These are phyloP conservation scores for Zosterops japonicus DNA, from an alignment of 2,113 vertebrate genomes.

Conservation along the genomic window DNA sequence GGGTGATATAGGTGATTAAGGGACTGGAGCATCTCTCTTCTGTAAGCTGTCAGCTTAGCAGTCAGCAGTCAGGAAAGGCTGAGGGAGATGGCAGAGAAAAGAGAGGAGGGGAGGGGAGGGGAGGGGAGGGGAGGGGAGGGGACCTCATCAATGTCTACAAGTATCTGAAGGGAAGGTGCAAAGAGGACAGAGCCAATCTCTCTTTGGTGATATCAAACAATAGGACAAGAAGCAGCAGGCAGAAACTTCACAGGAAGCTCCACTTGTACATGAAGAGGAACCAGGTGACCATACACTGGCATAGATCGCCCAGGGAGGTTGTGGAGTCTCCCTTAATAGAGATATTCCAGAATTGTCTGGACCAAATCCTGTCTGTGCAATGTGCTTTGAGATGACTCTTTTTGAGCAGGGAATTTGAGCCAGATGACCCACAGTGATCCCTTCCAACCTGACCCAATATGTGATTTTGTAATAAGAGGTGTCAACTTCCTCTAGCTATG, in stretches of 20 bases:
- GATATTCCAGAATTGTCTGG: neutral
- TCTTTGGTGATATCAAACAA: neutral
- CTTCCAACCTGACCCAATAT: neutral
- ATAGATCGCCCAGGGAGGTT: neutral
- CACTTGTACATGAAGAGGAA: neutral
- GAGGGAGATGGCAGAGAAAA: no score
- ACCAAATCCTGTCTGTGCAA: neutral
- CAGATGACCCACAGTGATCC: neutral
- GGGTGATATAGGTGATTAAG: no score
- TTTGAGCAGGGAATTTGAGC: neutral
- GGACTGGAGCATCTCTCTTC: no score
- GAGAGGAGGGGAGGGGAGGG: no score
- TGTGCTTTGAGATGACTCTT: neutral
- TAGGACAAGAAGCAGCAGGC: neutral
- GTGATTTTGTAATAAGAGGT: neutral
- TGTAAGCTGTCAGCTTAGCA: no score
- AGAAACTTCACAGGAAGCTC: neutral
- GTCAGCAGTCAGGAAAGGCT: no score
- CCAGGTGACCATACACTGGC: neutral
- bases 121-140: no score
- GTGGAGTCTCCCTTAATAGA: neutral
- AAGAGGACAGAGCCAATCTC: neutral
- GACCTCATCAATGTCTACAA: neutral
- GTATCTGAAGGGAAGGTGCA: neutral
- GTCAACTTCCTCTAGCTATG: neutral